phyloP scores from a whole-genome alignment of 2,888 invertebrate species.

The Lasioglossum vierecki region DNA sequence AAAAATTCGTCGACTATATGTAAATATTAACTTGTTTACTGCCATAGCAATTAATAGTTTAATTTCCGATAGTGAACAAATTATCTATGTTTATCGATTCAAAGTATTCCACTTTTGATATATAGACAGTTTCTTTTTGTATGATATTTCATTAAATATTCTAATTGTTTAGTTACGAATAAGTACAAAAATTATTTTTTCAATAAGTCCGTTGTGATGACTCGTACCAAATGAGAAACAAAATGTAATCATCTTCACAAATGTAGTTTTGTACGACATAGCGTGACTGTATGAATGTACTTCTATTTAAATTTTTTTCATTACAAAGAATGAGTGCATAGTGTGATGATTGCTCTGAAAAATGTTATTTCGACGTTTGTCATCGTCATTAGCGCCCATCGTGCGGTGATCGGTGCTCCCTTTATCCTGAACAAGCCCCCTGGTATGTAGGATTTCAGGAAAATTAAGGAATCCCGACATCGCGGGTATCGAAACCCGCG shows the following conservation, averaged over 20 bases:
- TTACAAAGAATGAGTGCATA: slow-evolving; percentile 67
- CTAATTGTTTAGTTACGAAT: slow-evolving; percentile 70
- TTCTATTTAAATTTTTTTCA: slow-evolving; percentile 73
- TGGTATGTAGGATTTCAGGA: too few species aligned
- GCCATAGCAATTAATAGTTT: slow-evolving; percentile 71
- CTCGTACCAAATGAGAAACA: slow-evolving; percentile 78
- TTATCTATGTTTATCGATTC: slow-evolving; percentile 63
- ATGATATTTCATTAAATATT: slow-evolving; percentile 62
- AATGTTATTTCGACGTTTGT: slow-evolving; percentile 44
- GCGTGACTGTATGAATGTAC: slow-evolving; percentile 54
- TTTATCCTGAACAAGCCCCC: too few species aligned
- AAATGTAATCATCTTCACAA: slow-evolving; percentile 62
- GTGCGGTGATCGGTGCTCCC: too few species aligned
- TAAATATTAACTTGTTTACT: slow-evolving; percentile 78
- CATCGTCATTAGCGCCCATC: too few species aligned
- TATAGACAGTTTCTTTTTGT: slow-evolving; percentile 63
- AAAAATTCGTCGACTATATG: slow-evolving; percentile 69
- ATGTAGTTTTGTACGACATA: slow-evolving; percentile 58
- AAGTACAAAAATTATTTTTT: slow-evolving; percentile 80
- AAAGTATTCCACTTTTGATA: slow-evolving; percentile 70
- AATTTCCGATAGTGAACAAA: slow-evolving; percentile 50
- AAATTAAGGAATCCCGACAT: too few species aligned
- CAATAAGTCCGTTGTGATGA: slow-evolving; percentile 79
- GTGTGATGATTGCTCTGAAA: slow-evolving; percentile 62
- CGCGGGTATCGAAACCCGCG: too few species aligned